Conservation (phyloP, 2,888 invertebrate species). For the Cabera pusaria region DNA sequence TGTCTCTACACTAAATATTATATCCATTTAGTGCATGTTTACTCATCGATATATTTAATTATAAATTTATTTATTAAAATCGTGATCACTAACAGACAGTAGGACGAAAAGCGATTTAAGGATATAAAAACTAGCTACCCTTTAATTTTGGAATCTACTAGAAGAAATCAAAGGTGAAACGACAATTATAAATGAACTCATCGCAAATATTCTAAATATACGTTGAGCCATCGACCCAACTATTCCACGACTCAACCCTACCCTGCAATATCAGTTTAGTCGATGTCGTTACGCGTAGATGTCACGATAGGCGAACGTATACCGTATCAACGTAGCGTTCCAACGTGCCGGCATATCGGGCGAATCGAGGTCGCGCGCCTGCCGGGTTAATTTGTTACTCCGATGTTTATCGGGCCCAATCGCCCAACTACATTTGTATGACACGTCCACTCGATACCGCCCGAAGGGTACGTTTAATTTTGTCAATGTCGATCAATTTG, state of each 20-base stretch:
- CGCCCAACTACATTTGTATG: slow-evolving; percentile 53
- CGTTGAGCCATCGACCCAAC: slow-evolving; percentile 8
- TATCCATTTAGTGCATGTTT: too few species aligned
- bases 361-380: slow-evolving; percentile 35
- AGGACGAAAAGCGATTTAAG: too few species aligned
- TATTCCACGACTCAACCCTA: slow-evolving; percentile 35
- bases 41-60: too few species aligned
- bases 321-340: slow-evolving; percentile 26
- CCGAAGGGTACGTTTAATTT: slow-evolving; percentile 48
- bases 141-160: too few species aligned
- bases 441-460: slow-evolving; percentile 52
- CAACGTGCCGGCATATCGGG: slow-evolving; percentile 22
- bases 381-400: slow-evolving; percentile 69
- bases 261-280: slow-evolving; percentile 56
- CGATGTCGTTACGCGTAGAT: slow-evolving; percentile 64
- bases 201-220: too few species aligned
- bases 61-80: too few species aligned
- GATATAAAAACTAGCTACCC: too few species aligned
- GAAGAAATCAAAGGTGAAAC: too few species aligned
- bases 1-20: too few species aligned
- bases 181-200: too few species aligned
- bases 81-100: too few species aligned
- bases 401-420: slow-evolving; percentile 53
- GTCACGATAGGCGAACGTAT: slow-evolving; percentile 48
- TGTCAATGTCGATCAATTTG: slow-evolving; percentile 52